These are phyloP conservation scores for Callaeas wilsoni DNA, from an alignment of 2,113 vertebrate genomes.

Conservation along the genomic window DNA sequence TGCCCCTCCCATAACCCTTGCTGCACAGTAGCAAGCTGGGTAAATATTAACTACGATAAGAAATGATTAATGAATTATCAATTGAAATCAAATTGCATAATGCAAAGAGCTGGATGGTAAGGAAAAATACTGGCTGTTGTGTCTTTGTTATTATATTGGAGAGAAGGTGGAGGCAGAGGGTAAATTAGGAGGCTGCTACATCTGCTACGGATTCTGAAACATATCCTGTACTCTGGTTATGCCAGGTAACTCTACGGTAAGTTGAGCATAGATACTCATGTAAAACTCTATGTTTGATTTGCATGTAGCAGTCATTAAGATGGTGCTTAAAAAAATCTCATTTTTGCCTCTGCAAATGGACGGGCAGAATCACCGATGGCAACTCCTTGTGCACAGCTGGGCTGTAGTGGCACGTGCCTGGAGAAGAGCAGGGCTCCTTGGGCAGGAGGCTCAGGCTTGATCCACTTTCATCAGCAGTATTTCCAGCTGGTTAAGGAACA, in stretches of 20 bases:
- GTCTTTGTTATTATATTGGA: background rate
- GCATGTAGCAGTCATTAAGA: background rate
- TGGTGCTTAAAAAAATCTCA: background rate
- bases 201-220: background rate
- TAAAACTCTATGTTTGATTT: background rate
- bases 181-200: background rate
- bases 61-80: constrained; percentile 62
- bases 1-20: background rate
- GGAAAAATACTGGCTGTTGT: constrained; percentile 30
- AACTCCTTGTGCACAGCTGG: background rate
- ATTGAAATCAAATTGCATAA: constrained; percentile 31
- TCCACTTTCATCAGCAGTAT: background rate
- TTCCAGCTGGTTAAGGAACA: background rate
- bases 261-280: background rate
- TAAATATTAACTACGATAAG: constrained; percentile 64
- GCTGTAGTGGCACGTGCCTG: accelerated
- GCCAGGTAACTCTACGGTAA: background rate
- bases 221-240: accelerated
- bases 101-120: background rate
- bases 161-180: background rate
- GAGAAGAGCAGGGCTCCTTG: background rate
- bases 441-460: background rate
- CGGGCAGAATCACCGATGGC: background rate
- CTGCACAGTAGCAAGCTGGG: constrained; percentile 31
- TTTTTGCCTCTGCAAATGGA: background rate